Evolutionary conservation across 2,888 invertebrate species (phyloP).

Genomic region (Agonum fuliginosum): DNA sequence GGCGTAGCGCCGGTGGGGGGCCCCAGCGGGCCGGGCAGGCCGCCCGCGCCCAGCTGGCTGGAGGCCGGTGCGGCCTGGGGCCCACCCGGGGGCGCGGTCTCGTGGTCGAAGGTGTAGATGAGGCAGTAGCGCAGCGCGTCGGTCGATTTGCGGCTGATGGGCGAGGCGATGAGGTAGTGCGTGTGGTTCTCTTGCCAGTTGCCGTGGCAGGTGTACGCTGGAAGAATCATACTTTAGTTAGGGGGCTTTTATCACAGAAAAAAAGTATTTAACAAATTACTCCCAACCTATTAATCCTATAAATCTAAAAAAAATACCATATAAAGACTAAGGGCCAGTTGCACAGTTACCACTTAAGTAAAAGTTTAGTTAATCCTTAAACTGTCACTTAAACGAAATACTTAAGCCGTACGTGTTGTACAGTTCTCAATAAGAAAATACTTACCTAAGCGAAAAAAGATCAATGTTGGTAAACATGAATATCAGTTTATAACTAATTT

Average conservation of each 20-base stretch:
- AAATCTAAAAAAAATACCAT: too few species aligned
- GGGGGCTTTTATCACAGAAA: not conserved
- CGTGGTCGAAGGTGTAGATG: conserved; percentile 74
- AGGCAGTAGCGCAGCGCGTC: conserved; percentile 78
- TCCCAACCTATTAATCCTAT: too few species aligned
- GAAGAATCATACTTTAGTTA: conserved; percentile 31
- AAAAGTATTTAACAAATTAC: too few species aligned
- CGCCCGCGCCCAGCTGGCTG: not conserved
- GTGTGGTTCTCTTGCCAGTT: conserved; percentile 81
- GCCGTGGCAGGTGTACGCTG: conserved; percentile 84
- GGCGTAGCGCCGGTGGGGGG: conserved; percentile 67
- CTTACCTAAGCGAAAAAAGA: too few species aligned
- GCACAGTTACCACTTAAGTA: too few species aligned
- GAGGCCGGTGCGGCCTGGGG: not conserved
- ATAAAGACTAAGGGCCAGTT: too few species aligned
- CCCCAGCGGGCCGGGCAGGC: conserved; percentile 62
- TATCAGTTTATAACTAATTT: too few species aligned
- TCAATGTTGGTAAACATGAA: too few species aligned
- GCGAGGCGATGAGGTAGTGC: conserved; percentile 82
- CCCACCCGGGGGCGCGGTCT: conserved; percentile 26
- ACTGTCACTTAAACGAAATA: too few species aligned
- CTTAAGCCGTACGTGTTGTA: too few species aligned
- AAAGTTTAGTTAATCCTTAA: too few species aligned
- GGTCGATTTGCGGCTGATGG: conserved; percentile 73
- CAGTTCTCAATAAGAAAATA: too few species aligned